Evolutionary conservation across 1,140 invertebrate species (phyloP).

Genomic region (Conus betulinus): DNA sequence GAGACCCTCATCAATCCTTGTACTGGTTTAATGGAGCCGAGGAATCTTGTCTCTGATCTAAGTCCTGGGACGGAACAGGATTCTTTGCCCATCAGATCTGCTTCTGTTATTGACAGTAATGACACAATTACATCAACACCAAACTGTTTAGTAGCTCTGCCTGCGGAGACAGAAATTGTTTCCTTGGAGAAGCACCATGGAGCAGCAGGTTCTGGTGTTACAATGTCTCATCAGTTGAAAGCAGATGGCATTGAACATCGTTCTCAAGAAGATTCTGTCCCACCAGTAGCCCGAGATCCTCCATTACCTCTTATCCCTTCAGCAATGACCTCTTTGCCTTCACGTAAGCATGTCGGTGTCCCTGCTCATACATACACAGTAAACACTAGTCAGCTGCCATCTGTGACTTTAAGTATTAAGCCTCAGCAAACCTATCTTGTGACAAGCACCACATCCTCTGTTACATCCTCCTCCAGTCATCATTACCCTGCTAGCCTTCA

Average conservation of each 20-base stretch:
- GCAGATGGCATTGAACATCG: not conserved
- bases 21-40: conserved; percentile 89
- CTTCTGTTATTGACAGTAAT: not conserved
- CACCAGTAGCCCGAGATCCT: too few relatives aligned
- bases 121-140: not conserved
- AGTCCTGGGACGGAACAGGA: conserved; percentile 56
- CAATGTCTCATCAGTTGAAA: not conserved
- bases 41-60: conserved; percentile 71
- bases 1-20: conserved; percentile 87
- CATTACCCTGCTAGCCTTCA: not conserved
- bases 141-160: not conserved
- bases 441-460: not conserved
- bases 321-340: not conserved
- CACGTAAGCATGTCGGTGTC: not conserved
- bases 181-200: not conserved
- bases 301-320: too few relatives aligned
- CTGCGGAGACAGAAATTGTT: not conserved
- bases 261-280: not conserved
- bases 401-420: not conserved
- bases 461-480: not conserved
- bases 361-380: conserved; percentile 13
- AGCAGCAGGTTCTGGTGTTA: not conserved
- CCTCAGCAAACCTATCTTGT: not conserved
- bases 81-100: too few relatives aligned
- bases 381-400: conserved; percentile 1